Evolutionary conservation across 2,888 invertebrate species (phyloP), one percentile per base, ranked within the genome.

Genomic region (Calliopum simillimum): DNA sequence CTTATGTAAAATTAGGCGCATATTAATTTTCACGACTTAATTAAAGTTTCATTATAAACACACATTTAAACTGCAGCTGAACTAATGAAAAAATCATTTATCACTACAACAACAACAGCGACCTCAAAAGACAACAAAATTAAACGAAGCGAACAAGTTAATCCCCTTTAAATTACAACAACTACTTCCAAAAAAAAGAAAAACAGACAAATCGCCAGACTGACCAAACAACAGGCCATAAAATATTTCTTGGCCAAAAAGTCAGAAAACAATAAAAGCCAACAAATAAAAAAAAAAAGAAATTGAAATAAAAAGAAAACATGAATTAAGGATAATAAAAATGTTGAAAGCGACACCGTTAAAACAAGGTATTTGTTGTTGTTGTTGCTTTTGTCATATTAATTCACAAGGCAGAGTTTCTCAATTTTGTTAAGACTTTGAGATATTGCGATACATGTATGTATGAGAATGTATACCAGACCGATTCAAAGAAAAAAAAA

Each of bases 231-330:
- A 41, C 68, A 65, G 44, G 43, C 49, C 19, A 21, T 47, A 61
- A 56, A 70, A 25, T 44, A 25, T 56, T 46, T 59, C 47, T 47
- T 23, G 69, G 65, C 33, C 59, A 25, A 51, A 72, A 70, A 44
- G 67, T 63, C 58, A 68, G 51, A 44, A 46, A 11, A 12, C 56
- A 44, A 46, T 63, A 53, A 56, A 25, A 62, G 61, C 16, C 41
- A 12, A 55, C 53, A 65, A 70, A 64, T 59, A 66, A 65, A 55
- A 61, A 65, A 70, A 64, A 61, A 66, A 65, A 66, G 70, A 65
- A 72, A 16, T 69, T 72, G 66, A 33, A 66, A 63, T 67, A 8
- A 71, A 70, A 65, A 25, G 67, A 59, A 67, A 68, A 70, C 44
- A 63, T 63, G 61, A 70, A 72, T 65, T 67, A 72, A 70, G 64